Evolutionary conservation across 1,140 invertebrate genomes (phyloP).

Genomic region (Trichoplusia ni): DNA sequence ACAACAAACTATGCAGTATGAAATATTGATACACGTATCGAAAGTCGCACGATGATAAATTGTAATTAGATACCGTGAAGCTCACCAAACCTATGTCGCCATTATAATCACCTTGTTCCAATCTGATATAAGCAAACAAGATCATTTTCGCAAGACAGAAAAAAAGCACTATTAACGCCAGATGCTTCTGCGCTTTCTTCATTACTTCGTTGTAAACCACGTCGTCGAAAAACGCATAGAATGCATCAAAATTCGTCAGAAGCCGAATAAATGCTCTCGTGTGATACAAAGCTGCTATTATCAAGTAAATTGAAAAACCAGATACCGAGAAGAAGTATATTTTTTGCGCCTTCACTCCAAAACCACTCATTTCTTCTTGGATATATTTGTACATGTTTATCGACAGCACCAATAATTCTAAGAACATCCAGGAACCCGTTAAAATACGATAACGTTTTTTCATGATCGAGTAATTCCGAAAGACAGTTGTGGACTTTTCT

Average conservation of each 20-base stretch:
- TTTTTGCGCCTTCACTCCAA: background rate
- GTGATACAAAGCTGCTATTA: background rate
- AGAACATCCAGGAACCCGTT: background rate
- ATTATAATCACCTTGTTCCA: background rate
- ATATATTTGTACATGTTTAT: no score
- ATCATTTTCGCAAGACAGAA: background rate
- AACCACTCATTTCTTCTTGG: no score
- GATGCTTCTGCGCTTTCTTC: background rate
- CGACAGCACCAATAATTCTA: background rate
- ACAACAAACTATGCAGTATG: slow-evolving; percentile 7
- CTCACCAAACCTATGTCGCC: background rate
- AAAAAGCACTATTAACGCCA: background rate
- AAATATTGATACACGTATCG: slow-evolving; percentile 41
- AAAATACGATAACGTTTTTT: background rate
- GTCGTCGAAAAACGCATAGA: background rate
- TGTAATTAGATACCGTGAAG: background rate
- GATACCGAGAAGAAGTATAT: background rate
- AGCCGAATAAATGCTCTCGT: background rate
- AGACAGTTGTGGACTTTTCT: background rate
- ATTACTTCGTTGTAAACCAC: background rate
- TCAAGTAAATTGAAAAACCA: background rate
- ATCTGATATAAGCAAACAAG: background rate
- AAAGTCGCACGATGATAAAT: slow-evolving; percentile 5
- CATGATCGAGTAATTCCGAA: slow-evolving; percentile 11
- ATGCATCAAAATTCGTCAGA: background rate